Evolutionary conservation across 2,888 invertebrate species (phyloP).

Genomic region (Dendrolimus pini): DNA sequence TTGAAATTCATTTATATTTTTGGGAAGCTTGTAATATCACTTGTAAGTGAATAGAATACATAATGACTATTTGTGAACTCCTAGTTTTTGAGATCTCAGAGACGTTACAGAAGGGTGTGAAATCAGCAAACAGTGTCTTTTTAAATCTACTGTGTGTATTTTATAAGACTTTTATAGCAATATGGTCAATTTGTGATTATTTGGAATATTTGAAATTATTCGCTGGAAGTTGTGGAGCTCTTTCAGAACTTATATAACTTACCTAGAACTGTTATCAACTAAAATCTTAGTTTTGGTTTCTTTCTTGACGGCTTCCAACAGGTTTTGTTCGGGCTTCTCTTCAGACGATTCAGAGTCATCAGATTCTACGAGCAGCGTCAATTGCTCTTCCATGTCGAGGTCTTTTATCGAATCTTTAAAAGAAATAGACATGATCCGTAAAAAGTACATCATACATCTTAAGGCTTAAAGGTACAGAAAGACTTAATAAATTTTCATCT

Average conservation of each 20-base stretch:
- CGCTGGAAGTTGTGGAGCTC: no score
- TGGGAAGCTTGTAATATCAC: no score
- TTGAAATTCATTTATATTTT: no score
- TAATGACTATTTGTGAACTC: no score
- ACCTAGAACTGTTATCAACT: constrained; percentile 51
- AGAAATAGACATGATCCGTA: constrained; percentile 1
- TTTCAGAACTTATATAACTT: constrained; percentile 5
- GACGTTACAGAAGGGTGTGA: no score
- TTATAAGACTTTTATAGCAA: no score
- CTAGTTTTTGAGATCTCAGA: no score
- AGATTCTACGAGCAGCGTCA: constrained; percentile 85
- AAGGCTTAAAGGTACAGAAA: background rate
- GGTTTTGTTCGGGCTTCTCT: constrained; percentile 82
- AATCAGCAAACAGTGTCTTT: no score
- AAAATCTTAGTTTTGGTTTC: constrained; percentile 46
- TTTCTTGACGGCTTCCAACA: constrained; percentile 70
- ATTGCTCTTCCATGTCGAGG: constrained; percentile 47
- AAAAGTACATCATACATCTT: background rate
- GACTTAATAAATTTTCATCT: background rate
- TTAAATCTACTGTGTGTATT: no score
- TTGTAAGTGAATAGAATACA: no score
- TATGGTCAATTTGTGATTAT: no score
- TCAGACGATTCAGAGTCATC: constrained; percentile 88
- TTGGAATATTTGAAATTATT: no score
- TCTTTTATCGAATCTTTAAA: constrained; percentile 32